Conservation (phyloP, 2,888 invertebrate genomes). For the Philonicus albiceps region DNA sequence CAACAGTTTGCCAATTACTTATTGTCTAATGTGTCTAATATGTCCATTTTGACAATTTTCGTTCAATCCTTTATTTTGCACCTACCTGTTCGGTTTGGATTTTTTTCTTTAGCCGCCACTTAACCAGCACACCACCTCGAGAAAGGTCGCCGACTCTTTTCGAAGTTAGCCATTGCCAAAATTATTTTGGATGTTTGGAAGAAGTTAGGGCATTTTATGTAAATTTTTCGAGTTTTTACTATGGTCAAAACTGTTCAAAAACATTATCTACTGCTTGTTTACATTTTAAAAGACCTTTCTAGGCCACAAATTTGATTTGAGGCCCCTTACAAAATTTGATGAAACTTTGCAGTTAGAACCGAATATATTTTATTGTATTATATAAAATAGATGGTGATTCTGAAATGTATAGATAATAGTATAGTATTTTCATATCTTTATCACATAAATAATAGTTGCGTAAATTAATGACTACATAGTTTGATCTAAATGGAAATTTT, state of each 20-base stretch:
- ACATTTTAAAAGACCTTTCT: no score
- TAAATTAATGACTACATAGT: no score
- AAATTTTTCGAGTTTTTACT: neutral
- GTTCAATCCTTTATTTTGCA: constrained; percentile 18
- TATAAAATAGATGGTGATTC: no score
- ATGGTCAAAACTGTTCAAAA: neutral
- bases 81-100: neutral
- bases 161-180: neutral
- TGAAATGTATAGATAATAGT: no score
- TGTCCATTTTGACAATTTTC: constrained; percentile 8
- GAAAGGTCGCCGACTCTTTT: neutral
- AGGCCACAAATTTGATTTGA: no score
- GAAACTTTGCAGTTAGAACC: no score
- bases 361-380: no score
- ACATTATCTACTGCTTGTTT: neutral
- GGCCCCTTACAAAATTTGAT: no score
- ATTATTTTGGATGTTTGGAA: neutral
- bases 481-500: no score
- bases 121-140: neutral
- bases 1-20: constrained; percentile 23
- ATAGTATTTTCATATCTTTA: no score
- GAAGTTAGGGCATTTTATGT: neutral
- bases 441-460: no score
- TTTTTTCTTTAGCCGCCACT: neutral
- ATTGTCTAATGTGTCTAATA: constrained; percentile 14